Evolutionary conservation across 2,888 invertebrate species (phyloP).

Genomic region (Coenonympha glycerion): DNA sequence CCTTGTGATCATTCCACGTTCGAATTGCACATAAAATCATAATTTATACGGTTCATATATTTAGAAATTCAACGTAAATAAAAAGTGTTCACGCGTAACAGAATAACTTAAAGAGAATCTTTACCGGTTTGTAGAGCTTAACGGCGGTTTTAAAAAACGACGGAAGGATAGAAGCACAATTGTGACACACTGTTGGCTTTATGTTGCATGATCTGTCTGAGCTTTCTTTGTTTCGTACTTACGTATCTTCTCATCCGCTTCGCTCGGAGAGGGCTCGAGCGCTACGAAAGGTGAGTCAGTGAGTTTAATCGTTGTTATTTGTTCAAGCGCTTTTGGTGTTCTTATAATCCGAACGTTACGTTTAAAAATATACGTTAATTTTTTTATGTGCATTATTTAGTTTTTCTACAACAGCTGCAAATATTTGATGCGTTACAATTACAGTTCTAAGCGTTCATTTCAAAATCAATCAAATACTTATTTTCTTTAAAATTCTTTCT

Average conservation of each 20-base stretch:
- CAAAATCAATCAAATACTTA: too few species aligned
- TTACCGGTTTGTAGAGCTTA: neutral
- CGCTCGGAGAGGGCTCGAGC: neutral
- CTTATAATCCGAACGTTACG: neutral
- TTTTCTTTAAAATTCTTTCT: too few species aligned
- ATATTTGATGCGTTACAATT: too few species aligned
- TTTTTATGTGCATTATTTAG: too few species aligned
- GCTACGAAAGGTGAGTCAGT: slow-evolving; percentile 22
- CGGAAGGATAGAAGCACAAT: slow-evolving; percentile 8
- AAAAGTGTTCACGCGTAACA: slow-evolving; percentile 19
- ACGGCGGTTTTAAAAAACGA: slow-evolving; percentile 1
- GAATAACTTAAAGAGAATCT: neutral
- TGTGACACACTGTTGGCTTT: slow-evolving; percentile 30
- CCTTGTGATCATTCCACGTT: slow-evolving; percentile 22
- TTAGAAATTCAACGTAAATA: neutral
- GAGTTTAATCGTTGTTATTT: slow-evolving; percentile 7
- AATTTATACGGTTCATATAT: neutral
- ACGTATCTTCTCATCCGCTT: slow-evolving; percentile 7
- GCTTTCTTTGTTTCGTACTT: slow-evolving; percentile 32
- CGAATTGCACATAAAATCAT: slow-evolving; percentile 4
- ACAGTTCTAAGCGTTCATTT: too few species aligned
- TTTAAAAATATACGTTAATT: too few species aligned
- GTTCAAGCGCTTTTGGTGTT: slow-evolving; percentile 5
- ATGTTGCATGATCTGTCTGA: slow-evolving; percentile 36
- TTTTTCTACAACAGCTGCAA: too few species aligned